These are phyloP conservation scores for Esox lucius DNA, from an alignment of 2,797 vertebrate species.

Conservation along the genomic window DNA sequence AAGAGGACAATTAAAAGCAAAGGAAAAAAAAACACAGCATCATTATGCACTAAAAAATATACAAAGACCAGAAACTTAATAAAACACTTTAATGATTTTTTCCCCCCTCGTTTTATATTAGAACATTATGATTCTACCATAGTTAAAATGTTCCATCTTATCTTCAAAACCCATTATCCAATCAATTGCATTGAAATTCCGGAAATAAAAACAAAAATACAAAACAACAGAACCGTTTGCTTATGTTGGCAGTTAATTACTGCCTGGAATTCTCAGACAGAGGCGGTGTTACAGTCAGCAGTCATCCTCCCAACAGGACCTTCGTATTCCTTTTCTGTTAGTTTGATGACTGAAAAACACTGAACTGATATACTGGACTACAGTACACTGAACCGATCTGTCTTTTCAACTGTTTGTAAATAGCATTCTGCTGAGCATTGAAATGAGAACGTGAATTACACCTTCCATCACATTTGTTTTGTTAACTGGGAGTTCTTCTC, in stretches of 20 bases:
- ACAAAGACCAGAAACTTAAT: constrained; percentile 58
- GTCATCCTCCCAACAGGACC: neutral
- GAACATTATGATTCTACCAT: constrained; percentile 86
- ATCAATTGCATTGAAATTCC: constrained; percentile 55
- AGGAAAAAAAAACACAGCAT: too few species aligned
- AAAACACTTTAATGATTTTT: constrained; percentile 89
- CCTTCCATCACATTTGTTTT: neutral
- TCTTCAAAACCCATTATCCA: constrained; percentile 37
- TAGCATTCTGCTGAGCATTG: neutral
- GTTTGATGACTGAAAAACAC: neutral
- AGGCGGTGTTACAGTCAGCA: neutral
- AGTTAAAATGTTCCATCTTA: constrained; percentile 63
- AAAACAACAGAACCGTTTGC: neutral
- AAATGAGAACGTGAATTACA: neutral
- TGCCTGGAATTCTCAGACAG: neutral
- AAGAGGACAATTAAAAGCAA: too few species aligned
- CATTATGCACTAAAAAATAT: constrained; percentile 20
- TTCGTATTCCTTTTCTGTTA: neutral
- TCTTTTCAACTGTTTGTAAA: neutral
- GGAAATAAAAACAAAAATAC: constrained; percentile 23
- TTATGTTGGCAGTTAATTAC: neutral
- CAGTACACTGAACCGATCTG: neutral
- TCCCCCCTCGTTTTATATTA: constrained; percentile 79
- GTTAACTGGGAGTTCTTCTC: neutral
- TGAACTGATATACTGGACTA: neutral